phyloP scores from a whole-genome alignment of 2,113 vertebrate genomes.

The Indicator indicator region DNA sequence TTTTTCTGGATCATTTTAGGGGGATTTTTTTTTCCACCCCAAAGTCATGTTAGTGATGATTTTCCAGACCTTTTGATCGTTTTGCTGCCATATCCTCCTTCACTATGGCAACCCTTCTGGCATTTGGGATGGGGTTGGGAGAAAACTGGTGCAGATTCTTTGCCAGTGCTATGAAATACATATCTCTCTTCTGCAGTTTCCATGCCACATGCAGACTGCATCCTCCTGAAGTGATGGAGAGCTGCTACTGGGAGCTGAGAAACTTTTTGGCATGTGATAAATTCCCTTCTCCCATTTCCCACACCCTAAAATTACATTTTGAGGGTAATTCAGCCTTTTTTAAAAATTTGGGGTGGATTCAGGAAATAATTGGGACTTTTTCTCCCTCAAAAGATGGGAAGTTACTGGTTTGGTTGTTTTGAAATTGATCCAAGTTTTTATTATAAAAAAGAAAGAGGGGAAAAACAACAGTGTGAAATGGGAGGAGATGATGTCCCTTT shows the following conservation, averaged over 20 bases:
- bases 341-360: neutral
- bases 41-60: neutral
- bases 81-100: neutral
- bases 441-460: neutral
- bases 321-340: neutral
- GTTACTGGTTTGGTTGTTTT: neutral
- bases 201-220: neutral
- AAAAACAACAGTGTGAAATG: neutral
- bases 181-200: conserved; percentile 25
- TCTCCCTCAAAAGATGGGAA: neutral
- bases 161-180: neutral
- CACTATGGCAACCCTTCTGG: neutral
- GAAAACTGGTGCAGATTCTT: conserved; percentile 13
- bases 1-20: neutral
- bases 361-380: neutral
- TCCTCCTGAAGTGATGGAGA: conserved; percentile 40
- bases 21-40: neutral
- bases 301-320: neutral
- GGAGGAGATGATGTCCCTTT: neutral
- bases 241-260: conserved; percentile 44
- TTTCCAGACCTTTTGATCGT: conserved; percentile 14
- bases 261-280: conserved; percentile 52
- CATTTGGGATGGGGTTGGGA: conserved; percentile 38
- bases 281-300: neutral
- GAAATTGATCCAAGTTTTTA: neutral